Evolutionary conservation across 2,113 vertebrate genomes (phyloP).

Genomic region (Aleadryas rufinucha): DNA sequence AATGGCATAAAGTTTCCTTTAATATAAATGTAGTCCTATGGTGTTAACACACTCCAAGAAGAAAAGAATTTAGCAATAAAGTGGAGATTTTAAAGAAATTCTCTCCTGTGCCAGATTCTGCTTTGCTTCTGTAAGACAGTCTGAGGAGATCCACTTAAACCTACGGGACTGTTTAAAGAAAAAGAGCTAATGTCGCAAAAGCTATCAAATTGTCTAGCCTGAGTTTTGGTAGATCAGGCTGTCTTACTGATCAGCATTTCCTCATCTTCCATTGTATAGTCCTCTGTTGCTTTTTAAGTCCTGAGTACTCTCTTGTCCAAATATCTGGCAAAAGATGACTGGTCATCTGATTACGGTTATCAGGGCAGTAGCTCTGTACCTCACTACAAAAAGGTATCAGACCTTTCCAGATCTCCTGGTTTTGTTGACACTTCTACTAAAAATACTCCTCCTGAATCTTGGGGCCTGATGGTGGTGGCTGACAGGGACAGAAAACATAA

Average conservation of each 20-base stretch:
- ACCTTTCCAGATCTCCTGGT: neutral
- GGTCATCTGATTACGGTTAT: rapidly evolving
- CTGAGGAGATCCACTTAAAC: neutral
- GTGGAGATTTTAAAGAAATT: neutral
- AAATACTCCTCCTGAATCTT: neutral
- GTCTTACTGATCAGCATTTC: neutral
- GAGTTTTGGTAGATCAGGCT: neutral
- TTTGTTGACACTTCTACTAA: neutral
- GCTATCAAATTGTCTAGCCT: neutral
- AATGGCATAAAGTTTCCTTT: neutral
- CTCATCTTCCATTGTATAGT: neutral
- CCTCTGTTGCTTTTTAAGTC: neutral
- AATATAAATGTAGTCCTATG: neutral
- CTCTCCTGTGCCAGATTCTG: neutral
- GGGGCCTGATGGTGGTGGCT: neutral
- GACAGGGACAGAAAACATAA: neutral
- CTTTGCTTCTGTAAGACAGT: neutral
- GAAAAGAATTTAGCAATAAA: neutral
- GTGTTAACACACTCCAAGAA: neutral
- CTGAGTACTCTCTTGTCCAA: neutral
- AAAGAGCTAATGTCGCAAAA: neutral
- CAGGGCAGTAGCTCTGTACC: neutral
- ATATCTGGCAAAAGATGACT: neutral
- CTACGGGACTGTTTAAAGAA: neutral
- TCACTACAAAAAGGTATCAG: neutral